Evolutionary conservation across 64 coral and sea anemone species (phyloP).

Genomic region (Stichodactyla mertensii): DNA sequence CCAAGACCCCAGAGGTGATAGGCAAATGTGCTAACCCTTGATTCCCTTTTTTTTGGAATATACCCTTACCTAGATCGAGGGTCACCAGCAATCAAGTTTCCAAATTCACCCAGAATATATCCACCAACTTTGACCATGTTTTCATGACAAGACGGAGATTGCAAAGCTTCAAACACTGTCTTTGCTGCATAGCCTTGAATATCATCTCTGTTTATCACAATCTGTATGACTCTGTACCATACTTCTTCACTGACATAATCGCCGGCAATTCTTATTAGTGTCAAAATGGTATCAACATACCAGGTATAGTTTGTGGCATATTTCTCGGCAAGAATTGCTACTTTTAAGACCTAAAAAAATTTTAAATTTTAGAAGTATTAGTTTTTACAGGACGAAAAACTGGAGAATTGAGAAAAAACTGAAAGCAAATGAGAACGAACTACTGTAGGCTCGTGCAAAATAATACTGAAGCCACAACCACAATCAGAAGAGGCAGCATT

Average conservation of each 20-base stretch:
- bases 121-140: constrained; percentile 98
- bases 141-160: constrained; percentile 90
- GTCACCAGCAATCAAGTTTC: constrained; percentile 96
- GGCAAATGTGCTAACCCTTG: no score
- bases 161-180: constrained; percentile 96
- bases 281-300: constrained; percentile 96
- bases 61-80: constrained; percentile 79
- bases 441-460: no score
- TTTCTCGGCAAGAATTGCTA: constrained; percentile 93
- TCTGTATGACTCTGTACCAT: constrained; percentile 98
- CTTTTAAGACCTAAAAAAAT: constrained; percentile 72
- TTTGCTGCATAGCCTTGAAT: constrained; percentile 99
- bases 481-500: no score
- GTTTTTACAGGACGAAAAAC: no score
- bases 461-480: no score
- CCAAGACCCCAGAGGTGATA: no score
- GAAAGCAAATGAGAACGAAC: no score
- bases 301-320: constrained; percentile 93
- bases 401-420: no score
- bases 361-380: no score
- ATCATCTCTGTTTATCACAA: constrained; percentile 98
- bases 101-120: constrained; percentile 96
- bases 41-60: not conserved
- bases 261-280: constrained; percentile 79
- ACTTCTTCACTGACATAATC: constrained; percentile 99